A percentile compares a stretch with the other conserved stretches of the same genome.
Conservation (phyloP, 1,140 invertebrate genomes). For the Aphidius ervi region DNA sequence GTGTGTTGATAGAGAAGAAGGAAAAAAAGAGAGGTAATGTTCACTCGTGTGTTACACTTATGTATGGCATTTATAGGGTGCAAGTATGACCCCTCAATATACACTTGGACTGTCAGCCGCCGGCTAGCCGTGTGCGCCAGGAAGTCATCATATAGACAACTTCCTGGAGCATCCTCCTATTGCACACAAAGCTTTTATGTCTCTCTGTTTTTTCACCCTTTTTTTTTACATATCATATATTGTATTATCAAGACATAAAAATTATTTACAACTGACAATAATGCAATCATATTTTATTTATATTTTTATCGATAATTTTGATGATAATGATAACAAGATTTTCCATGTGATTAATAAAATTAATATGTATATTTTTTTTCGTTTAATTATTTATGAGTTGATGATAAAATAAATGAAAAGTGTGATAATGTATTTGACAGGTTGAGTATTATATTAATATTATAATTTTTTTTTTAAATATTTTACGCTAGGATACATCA, state of each 20-base stretch:
- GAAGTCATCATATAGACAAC: constrained; percentile 31
- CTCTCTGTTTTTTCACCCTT: neutral
- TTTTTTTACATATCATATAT: constrained; percentile 14
- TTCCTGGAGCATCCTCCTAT: constrained; percentile 26
- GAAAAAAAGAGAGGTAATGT: constrained; percentile 9
- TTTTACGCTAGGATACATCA: too few relatives aligned
- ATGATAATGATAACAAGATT: neutral
- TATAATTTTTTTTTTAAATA: too few relatives aligned
- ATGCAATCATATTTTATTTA: neutral
- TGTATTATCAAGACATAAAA: constrained; percentile 11
- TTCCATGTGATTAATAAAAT: too few relatives aligned
- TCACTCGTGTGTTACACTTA: constrained; percentile 11
- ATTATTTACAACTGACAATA: constrained; percentile 7
- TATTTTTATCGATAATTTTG: neutral
- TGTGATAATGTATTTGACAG: too few relatives aligned
- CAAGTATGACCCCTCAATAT: constrained; percentile 18
- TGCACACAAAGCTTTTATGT: constrained; percentile 2
- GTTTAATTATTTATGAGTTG: too few relatives aligned
- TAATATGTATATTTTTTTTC: too few relatives aligned
- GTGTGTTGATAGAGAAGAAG: neutral
- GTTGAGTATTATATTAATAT: too few relatives aligned
- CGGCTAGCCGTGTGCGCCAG: constrained; percentile 19
- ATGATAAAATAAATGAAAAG: too few relatives aligned
- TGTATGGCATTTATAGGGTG: constrained; percentile 19
- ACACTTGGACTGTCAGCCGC: constrained; percentile 18